These are phyloP conservation scores for Chlorospingus semifuscus DNA, from an alignment of 2,797 vertebrate species.

Conservation along the genomic window DNA sequence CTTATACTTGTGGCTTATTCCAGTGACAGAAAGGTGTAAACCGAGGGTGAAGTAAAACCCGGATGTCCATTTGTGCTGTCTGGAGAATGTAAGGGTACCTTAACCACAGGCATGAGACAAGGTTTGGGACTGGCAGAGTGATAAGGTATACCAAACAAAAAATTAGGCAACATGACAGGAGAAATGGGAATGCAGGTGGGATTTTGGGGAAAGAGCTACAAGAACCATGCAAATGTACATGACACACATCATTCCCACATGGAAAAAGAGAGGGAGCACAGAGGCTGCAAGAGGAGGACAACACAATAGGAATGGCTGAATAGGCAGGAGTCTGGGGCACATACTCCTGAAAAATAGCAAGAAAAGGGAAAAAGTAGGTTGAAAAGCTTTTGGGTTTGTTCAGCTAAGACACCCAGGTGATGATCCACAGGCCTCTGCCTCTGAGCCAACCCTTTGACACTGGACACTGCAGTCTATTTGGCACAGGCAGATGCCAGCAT, in stretches of 20 bases:
- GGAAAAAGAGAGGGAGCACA: not conserved
- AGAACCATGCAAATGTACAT: not conserved
- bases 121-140: not conserved
- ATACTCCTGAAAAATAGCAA: not conserved
- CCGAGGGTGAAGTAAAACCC: not conserved
- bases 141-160: not conserved
- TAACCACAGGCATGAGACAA: not conserved
- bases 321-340: not conserved
- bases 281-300: not conserved
- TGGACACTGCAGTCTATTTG: fast-evolving
- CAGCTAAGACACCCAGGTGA: not conserved
- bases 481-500: not conserved
- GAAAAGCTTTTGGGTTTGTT: not conserved
- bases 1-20: not conserved
- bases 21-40: not conserved
- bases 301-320: not conserved
- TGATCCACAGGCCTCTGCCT: not conserved
- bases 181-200: not conserved
- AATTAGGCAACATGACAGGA: not conserved
- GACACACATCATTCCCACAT: fast-evolving
- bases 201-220: not conserved
- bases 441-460: not conserved
- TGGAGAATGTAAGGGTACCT: fast-evolving
- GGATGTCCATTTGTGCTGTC: not conserved
- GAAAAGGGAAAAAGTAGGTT: not conserved